Evolutionary conservation across 2,113 vertebrate genomes (phyloP).

Genomic region (Pangasianodon hypophthalmus): DNA sequence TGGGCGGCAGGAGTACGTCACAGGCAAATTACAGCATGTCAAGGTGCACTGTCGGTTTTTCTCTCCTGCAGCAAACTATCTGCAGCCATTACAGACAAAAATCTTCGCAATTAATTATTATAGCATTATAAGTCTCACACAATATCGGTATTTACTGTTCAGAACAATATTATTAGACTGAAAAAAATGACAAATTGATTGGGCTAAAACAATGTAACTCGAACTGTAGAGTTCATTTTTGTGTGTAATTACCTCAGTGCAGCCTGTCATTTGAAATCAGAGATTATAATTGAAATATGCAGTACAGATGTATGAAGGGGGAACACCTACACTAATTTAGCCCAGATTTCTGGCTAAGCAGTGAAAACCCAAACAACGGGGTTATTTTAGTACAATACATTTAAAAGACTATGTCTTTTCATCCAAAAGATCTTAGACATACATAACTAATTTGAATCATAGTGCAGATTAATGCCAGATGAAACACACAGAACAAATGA

Average conservation of each 20-base stretch:
- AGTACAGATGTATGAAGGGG: slow-evolving; percentile 17
- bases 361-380: slow-evolving; percentile 3
- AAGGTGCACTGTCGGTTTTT: slow-evolving; percentile 35
- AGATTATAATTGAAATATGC: slow-evolving; percentile 31
- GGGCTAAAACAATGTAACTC: not conserved
- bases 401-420: not conserved
- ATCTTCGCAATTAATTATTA: not conserved
- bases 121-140: not conserved
- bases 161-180: not conserved
- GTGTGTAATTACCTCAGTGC: slow-evolving; percentile 18
- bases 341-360: slow-evolving; percentile 26
- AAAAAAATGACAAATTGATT: not conserved
- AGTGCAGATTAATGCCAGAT: not conserved
- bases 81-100: not conserved
- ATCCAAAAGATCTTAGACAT: not conserved
- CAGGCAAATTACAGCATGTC: slow-evolving; percentile 59
- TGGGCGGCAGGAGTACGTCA: slow-evolving; percentile 34
- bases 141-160: not conserved
- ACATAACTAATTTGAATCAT: not conserved
- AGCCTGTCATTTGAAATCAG: slow-evolving; percentile 32
- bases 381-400: slow-evolving; percentile 9
- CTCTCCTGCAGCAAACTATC: not conserved
- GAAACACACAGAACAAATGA: not conserved
- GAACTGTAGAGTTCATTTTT: not conserved
- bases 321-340: slow-evolving; percentile 30